Base-by-base conservation (phyloP, 2,113 vertebrate species). In the Panthera uncia region DNA sequence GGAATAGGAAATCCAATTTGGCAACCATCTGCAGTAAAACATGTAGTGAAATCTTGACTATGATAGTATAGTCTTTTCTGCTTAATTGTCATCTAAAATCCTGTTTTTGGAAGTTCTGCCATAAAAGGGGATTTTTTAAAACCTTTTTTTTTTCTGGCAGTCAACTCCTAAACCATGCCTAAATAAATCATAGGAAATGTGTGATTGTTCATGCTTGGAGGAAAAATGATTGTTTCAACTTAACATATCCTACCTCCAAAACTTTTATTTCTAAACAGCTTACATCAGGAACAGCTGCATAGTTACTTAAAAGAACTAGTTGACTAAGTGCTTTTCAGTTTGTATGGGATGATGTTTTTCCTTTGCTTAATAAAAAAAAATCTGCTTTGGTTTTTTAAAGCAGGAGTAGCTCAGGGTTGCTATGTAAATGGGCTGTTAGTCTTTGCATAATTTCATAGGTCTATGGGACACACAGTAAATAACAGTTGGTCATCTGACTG, bases 261-360 rank as follows among this genome's bases (percentile, higher is more conserved):
- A 97, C 52, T 91, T 94, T 85, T 80, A 87, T 97, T 97, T 80
- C 79, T 48, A 86, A 96, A 96, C 27, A 94, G 96, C 95, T 93
- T 95, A 76, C 96, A 83, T 96, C 82, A 95, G 86, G 78, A 97
- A 57, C 97, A 98, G 98, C 98, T 98, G 98, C 92, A 87, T 27
- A 93, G 84, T 94, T 84, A 94, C 74, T 92, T 85, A 74, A 96
- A 96, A 73, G 94, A 96, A 95, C 68, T 66, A 88, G 93, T 96
- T 92, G 92, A 95, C 92, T 96, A 97, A 97, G 94, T 89, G 79
- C 61, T 98, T 97, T 98, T 97, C 41, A 48, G 74, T 94, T 95
- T 96, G 63, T 91, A 87, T 63, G 73, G 89, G 38, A 97, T 95
- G 89, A 91, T 91, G 71, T 33, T 93, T 97, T 97, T 95, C 63